Evolutionary conservation across 2,888 invertebrate genomes (phyloP), one percentile per base, ranked within the genome.

Genomic region (Epirrhoe alternata): DNA sequence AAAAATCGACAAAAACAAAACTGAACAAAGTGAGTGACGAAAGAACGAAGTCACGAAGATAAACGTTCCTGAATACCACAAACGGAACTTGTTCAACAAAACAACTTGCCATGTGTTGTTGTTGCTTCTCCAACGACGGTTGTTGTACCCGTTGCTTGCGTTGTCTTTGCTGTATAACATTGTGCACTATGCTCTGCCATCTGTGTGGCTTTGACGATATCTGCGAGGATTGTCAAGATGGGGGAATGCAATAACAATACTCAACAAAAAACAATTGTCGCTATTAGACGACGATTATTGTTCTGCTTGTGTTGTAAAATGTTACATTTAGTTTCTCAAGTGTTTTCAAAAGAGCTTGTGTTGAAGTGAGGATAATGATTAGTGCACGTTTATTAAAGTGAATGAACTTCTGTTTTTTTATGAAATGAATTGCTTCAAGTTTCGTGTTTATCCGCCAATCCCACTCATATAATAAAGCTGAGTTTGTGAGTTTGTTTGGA

Each of bases 91-190:
- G 47, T 47, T 16, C 47, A 47, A 47, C 47, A 47, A 47, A 45
- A 4, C 4, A 45, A n/a, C 12, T 10, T 10, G 42, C 51, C 6
- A 85, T 85, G 84, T 85, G 85, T 70, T 85, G 83, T 70, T 85
- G 83, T 67, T 80, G 74, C 47, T 79, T 75, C 16, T 7, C 8
- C 30, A 53, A 54, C 5, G 50, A 51, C 6, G 73, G 75, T n/a
- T 74, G 73, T 12, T 80, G 79, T 61, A 64, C 76, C n/a, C 78
- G 80, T 0, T 82, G 79, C 52, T 38, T 82, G 0, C 64, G 76
- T 14, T 81, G 78, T 33, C 54, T 82, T 0, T 81, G 74, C 52
- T 79, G 81, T 58, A 67, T 78, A 30, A 73, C 75, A 8, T 14
- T 76, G 0, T 82, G 81, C 52, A 54, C 75, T 3, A 75, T 76